Evolutionary conservation across 1,140 invertebrate genomes (phyloP), one percentile per base, ranked within the genome.

Genomic region (Aphaenogaster rudis): DNA sequence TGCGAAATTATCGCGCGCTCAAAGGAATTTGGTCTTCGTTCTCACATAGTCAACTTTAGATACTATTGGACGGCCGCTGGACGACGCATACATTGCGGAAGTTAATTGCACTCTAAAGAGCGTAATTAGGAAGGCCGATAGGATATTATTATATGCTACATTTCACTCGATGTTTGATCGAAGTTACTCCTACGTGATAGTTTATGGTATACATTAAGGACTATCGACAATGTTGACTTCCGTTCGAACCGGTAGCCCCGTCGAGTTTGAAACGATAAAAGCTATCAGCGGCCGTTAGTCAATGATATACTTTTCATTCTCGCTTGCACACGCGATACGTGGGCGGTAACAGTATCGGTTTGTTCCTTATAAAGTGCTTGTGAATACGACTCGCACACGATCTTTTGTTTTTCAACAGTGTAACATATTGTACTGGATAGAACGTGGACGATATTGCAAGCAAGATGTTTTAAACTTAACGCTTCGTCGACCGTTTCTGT

Each of bases 231-330:
- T 84, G 54, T 82, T 39, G 57, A 71, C 86, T 90, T 61, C 85
- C 50, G 86, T n/a, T 33, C 57, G 50, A 28, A 78, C 82, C 81
- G 81, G 88, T 90, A 91, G 89, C 63, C 21, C 54, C 21, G 63
- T 78, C 64, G 57, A 61, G 74, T 90, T 81, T 36, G 86, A 79
- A 54, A 91, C 87, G 89, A 91, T 91, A 91, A 78, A 82, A 28
- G 74, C 54, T 92, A 91, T 92, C 91, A 69, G n/a, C 57, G 61
- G 79, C 69, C 89, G 86, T 92, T 91, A 88, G 85, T 92, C 91
- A 88, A 66, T 86, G 91, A 91, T 92, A 91, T 79, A 88, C 74
- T 86, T 91, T 91, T 91, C 76, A 84, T 86, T 81, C 57, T 33
- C 86, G 50, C 50, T 74, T 69, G 59, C 48, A 54, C 66, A 69